Base-by-base conservation (phyloP, 1,140 invertebrate genomes). In the Mylabris phalerata region DNA sequence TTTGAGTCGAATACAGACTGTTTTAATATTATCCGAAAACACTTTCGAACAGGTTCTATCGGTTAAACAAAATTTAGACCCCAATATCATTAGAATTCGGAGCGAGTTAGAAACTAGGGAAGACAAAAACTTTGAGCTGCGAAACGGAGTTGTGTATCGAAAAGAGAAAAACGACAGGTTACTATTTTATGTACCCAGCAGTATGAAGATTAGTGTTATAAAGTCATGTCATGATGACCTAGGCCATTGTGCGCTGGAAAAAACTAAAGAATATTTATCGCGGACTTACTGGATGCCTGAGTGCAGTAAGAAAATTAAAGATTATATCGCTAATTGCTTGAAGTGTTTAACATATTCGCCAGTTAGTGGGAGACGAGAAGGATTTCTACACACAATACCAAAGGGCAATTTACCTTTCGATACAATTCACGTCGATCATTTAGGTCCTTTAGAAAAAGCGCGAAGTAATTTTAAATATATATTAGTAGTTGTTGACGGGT, bases 361-460 rank as follows among this genome's bases (percentile, higher is more conserved):
- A 6, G 50, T 45, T 0, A 48, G n/a, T 4, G 65, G 67, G 4
- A 73, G 69, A 61, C 4, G 7, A 6, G 56, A 66, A 56, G 67
- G 65, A 5, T 42, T 48, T 9, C 42, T 73, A 44, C 55, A 72
- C 48, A 62, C 11, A 42, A 67, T 69, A 25, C 65, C 65, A 32
- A 67, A 69, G 44, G 67, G 62, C 7, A 57, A 66, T 19, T 40
- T 56, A 39, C 72, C 66, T 0, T 71, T 73, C 57, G n/a, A 56
- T 5, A 67, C 59, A 0, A 11, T 69, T 7, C 70, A 71, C 56
- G 60, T 72, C 9, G 68, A 72, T 45, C 70, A 72, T 63, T 60
- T 65, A 25, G 68, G 67, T 2, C 68, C 70, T 26, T 13, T 64
- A 32, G 54, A 59, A 40, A 62, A 59, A 49, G 46, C 54, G 0